phyloP scores from a whole-genome alignment of 1,140 invertebrate genomes.

The Pseudomyrmex cubaensis region DNA sequence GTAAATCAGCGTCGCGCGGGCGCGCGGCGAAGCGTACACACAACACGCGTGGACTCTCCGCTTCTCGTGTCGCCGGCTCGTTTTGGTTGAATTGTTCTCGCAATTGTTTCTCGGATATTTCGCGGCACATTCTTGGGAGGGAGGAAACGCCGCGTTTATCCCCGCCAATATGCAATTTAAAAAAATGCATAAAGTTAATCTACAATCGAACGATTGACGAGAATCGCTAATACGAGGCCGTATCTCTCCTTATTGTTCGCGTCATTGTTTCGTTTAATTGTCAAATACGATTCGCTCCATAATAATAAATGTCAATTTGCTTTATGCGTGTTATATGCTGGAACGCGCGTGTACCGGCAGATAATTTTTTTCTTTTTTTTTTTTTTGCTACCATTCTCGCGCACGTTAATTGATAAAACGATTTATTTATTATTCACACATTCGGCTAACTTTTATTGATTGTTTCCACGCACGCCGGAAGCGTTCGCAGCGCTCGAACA shows the following conservation, averaged over 20 bases:
- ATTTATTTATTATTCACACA: slow-evolving; percentile 49
- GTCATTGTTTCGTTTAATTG: slow-evolving; percentile 54
- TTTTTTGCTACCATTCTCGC: slow-evolving; percentile 23
- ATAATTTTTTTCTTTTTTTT: slow-evolving; percentile 6
- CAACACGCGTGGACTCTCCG: neutral
- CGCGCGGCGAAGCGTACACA: slow-evolving; percentile 68
- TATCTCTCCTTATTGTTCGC: slow-evolving; percentile 48
- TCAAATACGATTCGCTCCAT: slow-evolving; percentile 52
- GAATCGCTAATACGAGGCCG: slow-evolving; percentile 10
- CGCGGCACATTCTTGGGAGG: neutral
- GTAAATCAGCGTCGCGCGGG: slow-evolving; percentile 74
- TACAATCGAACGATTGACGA: slow-evolving; percentile 40
- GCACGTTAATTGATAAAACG: slow-evolving; percentile 30
- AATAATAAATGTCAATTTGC: slow-evolving; percentile 59
- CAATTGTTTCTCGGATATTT: slow-evolving; percentile 49
- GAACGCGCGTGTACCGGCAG: neutral
- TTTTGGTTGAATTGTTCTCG: slow-evolving; percentile 40
- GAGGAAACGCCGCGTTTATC: slow-evolving; percentile 13
- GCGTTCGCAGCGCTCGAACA: slow-evolving; percentile 16
- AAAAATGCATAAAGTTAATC: slow-evolving; percentile 16
- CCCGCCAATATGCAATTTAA: too few relatives aligned
- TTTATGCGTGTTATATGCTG: neutral
- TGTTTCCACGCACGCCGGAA: slow-evolving; percentile 47
- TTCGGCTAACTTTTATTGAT: slow-evolving; percentile 54
- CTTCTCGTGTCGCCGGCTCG: neutral